phyloP scores from a whole-genome alignment of 2,113 vertebrate genomes.

The Macrotus californicus region DNA sequence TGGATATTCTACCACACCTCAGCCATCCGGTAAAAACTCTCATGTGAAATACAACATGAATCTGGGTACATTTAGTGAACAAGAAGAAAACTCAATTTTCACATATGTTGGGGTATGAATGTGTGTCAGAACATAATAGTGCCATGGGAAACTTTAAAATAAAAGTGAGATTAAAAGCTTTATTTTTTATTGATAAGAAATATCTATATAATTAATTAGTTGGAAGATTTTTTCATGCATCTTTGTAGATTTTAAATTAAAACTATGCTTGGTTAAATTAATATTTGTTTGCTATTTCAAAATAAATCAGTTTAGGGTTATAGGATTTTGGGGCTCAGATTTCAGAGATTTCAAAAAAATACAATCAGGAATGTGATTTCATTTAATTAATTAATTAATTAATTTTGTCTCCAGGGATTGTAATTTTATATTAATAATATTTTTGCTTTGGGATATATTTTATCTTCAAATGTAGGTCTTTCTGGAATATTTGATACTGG shows the following conservation, averaged over 20 bases:
- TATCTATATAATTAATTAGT: conserved; percentile 11
- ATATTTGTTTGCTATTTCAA: conserved; percentile 38
- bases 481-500: conserved; percentile 89
- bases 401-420: too few species aligned
- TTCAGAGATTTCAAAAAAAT: conserved; percentile 20
- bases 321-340: neutral
- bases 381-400: too few species aligned
- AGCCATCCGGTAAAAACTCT: conserved; percentile 86
- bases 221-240: neutral
- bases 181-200: neutral
- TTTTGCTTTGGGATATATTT: conserved; percentile 30
- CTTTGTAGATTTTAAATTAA: conserved; percentile 41
- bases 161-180: conserved; percentile 34
- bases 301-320: neutral
- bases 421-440: conserved; percentile 6
- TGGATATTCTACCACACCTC: conserved; percentile 89
- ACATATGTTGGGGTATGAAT: neutral
- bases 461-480: conserved; percentile 77
- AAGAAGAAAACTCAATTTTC: neutral
- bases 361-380: neutral
- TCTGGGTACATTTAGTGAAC: neutral
- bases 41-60: neutral
- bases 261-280: conserved; percentile 47
- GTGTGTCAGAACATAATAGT: neutral
- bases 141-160: conserved; percentile 18